A percentile compares a stretch with the other conserved stretches of the same genome.
Conservation (phyloP, 1,140 invertebrate species). For the Coelopa frigida region DNA sequence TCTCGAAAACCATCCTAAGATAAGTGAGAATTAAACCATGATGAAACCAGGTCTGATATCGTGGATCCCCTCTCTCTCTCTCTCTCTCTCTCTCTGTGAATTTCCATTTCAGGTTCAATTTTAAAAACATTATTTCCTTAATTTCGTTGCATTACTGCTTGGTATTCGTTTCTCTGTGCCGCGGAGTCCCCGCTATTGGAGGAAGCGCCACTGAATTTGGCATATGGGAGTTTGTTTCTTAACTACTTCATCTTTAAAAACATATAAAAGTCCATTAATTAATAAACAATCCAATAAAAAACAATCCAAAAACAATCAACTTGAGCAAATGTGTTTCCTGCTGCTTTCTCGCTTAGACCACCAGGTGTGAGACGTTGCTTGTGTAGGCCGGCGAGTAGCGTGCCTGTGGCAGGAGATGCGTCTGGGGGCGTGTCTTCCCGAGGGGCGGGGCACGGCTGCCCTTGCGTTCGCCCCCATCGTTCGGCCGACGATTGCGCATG, state of each 20-base stretch:
- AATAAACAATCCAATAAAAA: neutral
- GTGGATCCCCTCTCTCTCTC: too few species aligned
- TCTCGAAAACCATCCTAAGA: too few species aligned
- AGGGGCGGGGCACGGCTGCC: slow-evolving; percentile 22
- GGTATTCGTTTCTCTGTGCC: too few species aligned
- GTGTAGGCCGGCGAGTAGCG: slow-evolving; percentile 58
- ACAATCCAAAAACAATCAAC: neutral
- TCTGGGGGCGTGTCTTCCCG: slow-evolving; percentile 27
- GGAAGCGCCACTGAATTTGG: too few species aligned
- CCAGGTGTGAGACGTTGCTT: slow-evolving; percentile 59
- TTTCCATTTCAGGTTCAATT: too few species aligned
- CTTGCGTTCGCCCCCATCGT: slow-evolving; percentile 27
- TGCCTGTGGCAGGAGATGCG: slow-evolving; percentile 43
- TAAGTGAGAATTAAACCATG: too few species aligned
- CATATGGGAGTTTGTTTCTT: slow-evolving; percentile 3
- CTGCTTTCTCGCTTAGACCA: slow-evolving; percentile 49
- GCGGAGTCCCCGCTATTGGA: too few species aligned
- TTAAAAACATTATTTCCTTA: too few species aligned
- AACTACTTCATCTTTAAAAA: neutral
- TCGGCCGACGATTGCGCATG: slow-evolving; percentile 46
- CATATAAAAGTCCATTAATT: neutral
- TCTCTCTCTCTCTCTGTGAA: too few species aligned
- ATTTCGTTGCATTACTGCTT: too few species aligned
- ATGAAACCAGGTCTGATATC: too few species aligned
- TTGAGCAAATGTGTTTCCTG: neutral